Evolutionary conservation across 2,797 vertebrate genomes (phyloP).

Genomic region (Buphagus erythrorhynchus): DNA sequence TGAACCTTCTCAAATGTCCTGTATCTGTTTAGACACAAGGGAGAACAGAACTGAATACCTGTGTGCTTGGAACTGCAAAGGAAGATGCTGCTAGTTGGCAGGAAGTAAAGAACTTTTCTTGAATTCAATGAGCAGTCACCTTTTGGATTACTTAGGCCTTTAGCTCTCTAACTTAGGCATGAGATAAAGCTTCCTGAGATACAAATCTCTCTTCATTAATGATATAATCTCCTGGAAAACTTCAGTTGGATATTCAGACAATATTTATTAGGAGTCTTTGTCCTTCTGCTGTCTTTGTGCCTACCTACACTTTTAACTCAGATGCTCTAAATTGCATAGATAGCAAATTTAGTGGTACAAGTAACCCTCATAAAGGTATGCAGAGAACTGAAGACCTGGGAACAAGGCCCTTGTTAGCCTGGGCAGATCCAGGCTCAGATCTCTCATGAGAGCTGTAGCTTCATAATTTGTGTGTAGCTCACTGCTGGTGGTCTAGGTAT

Average conservation of each 20-base stretch:
- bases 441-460: not conserved
- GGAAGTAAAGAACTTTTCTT: not conserved
- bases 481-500: not conserved
- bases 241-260: not conserved
- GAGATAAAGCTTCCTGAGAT: not conserved
- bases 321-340: not conserved
- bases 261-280: not conserved
- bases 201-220: not conserved
- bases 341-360: not conserved
- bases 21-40: not conserved
- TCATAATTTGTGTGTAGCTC: not conserved
- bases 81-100: not conserved
- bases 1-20: not conserved
- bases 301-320: not conserved
- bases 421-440: not conserved
- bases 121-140: not conserved
- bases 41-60: not conserved
- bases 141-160: not conserved
- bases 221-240: not conserved
- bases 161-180: not conserved
- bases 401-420: not conserved
- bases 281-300: not conserved
- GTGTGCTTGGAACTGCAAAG: not conserved
- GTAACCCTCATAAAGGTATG: not conserved
- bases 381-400: not conserved